A percentile compares a stretch with the other conserved stretches of the same genome.
Conservation (phyloP, 1,140 invertebrate species). For the Araneus ventricosus region DNA sequence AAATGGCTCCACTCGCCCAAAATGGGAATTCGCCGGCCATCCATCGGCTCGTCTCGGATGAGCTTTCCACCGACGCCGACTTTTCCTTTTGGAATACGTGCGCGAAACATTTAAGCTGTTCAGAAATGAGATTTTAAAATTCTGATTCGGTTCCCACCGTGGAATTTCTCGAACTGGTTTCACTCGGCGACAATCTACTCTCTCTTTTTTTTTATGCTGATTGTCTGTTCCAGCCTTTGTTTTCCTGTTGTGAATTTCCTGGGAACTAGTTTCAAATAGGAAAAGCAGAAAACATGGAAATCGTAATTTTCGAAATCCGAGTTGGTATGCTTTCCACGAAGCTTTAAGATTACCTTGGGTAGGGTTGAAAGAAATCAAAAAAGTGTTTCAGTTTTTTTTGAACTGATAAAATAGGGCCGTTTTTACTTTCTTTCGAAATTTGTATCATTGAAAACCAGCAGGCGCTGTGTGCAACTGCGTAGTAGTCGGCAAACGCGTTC, state of each 20-base stretch:
- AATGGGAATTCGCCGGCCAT: neutral
- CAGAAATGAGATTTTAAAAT: neutral
- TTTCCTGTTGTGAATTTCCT: neutral
- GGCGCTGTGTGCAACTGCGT: too few species aligned
- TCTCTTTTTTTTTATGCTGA: neutral
- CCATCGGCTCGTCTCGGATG: neutral
- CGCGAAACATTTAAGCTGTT: neutral
- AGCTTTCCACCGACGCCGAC: neutral
- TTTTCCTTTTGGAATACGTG: neutral
- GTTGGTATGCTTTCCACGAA: too few species aligned
- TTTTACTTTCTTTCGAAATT: too few species aligned
- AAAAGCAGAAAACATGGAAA: too few species aligned
- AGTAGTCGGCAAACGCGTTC: too few species aligned
- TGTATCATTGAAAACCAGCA: too few species aligned
- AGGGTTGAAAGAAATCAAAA: too few species aligned
- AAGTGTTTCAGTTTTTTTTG: too few species aligned
- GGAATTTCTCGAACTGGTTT: neutral
- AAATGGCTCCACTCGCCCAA: neutral
- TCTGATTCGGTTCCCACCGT: neutral
- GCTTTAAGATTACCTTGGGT: too few species aligned
- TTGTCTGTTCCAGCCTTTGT: neutral
- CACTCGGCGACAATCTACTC: neutral
- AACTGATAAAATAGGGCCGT: too few species aligned
- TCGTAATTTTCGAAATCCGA: too few species aligned
- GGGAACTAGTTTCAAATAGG: too few species aligned